Conservation (phyloP, 2,888 invertebrate genomes). For the Zootermopsis nevadensis region DNA sequence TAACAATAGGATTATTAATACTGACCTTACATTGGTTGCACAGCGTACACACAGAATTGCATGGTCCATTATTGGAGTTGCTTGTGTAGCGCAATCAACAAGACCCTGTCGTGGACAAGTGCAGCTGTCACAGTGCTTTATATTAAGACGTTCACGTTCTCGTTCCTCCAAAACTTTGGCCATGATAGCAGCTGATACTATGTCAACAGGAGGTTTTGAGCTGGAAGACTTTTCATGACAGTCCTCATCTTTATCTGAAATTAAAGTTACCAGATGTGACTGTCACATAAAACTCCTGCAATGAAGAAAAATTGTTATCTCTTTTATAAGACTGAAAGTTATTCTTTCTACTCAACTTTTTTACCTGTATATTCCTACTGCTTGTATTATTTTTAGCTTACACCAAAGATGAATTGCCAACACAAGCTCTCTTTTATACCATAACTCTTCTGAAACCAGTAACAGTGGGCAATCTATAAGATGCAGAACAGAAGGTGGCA, state of each 20-base stretch:
- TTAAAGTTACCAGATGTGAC: background rate
- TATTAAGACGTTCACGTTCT: slow-evolving; percentile 80
- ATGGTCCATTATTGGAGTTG: background rate
- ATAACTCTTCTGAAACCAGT: no score
- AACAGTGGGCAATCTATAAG: no score
- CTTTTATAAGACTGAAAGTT: no score
- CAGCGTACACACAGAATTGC: slow-evolving; percentile 20
- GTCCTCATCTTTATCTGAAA: slow-evolving; percentile 55
- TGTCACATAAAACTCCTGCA: no score
- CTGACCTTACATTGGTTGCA: background rate
- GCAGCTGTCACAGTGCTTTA: slow-evolving; percentile 87
- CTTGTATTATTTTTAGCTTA: no score
- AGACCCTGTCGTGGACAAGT: slow-evolving; percentile 69
- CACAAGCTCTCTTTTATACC: no score
- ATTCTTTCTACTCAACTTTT: no score
- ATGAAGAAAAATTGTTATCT: no score
- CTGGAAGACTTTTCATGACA: slow-evolving; percentile 68
- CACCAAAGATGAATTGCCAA: no score
- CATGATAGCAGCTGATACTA: slow-evolving; percentile 89
- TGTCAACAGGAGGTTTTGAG: slow-evolving; percentile 73
- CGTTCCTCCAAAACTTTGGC: slow-evolving; percentile 91
- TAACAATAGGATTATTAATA: background rate
- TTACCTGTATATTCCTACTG: no score
- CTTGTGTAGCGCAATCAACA: slow-evolving; percentile 43
- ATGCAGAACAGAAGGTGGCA: no score